Base-by-base conservation (phyloP, 2,888 invertebrate species). In the Meteorus cinctellus region DNA sequence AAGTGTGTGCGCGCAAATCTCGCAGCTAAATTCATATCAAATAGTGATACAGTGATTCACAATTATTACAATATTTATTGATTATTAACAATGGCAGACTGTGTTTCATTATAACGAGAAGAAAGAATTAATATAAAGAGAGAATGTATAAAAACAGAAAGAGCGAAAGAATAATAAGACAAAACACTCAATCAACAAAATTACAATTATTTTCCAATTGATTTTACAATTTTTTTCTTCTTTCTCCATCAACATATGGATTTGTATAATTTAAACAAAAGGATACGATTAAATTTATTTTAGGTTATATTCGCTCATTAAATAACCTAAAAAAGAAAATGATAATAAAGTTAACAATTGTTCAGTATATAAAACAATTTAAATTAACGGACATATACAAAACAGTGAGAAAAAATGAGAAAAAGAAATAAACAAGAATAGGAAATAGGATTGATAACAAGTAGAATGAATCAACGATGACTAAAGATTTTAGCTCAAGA, bases 401-500 rank as follows among this genome's bases (percentile, higher is more conserved):
- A n/a, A 31, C 27, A 62, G 27, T 10, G 16, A 34, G 31, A n/a
- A 63, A n/a, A 63, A 31, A 63, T 3, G 16, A 14, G 5, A 66
- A 36, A 19, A 41, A 10, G 6, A 55, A 48, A 48, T 5, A 16
- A 29, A 51, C 24, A 51, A 45, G 48, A 29, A 48, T 27, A 45
- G 4, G 41, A 19, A 24, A 66, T 24, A 6, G 29, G 51, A 29
- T 19, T 67, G 12, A 24, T 36, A 45, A 67, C 27, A 41, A 31
- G 27, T 63, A 31, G 16, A 63, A 63, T 34, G 36, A 65, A 41
- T 65, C 65, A 65, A 41, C 36, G 65, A 65, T 36, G 65, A 65
- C 34, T 41, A 41, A 41, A 19, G 34, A 36, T 65, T 65, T 65
- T 65, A 65, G 65, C 65, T 65, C 36, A 65, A 36, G 36, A 19